phyloP scores from a whole-genome alignment of 2,113 vertebrate genomes.

The Heteronetta atricapilla region DNA sequence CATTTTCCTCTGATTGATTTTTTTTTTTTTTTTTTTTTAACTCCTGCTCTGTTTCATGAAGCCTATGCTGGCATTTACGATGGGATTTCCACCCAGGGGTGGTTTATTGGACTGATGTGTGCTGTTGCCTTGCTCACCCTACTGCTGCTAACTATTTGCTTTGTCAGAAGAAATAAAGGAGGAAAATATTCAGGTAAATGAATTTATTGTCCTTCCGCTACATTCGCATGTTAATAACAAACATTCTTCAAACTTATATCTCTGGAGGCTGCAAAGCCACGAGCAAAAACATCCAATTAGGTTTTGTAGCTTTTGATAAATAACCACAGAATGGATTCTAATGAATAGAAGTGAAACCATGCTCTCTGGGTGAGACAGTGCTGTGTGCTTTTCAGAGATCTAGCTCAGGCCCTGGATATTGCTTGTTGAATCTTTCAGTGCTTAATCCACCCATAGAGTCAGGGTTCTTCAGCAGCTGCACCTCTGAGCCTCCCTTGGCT shows the following conservation, averaged over 20 bases:
- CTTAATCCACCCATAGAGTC: neutral
- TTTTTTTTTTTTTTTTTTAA: conserved; percentile 41
- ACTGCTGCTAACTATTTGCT: conserved; percentile 89
- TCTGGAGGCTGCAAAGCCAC: neutral
- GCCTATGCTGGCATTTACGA: conserved; percentile 88
- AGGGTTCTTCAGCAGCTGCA: neutral
- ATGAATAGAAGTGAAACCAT: neutral
- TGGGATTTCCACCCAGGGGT: conserved; percentile 92
- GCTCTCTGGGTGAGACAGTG: neutral
- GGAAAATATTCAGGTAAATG: conserved; percentile 95
- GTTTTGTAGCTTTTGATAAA: conserved; percentile 38
- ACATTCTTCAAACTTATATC: conserved; percentile 35
- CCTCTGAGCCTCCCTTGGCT: neutral
- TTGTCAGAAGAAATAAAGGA: conserved; percentile 95
- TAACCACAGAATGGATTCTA: neutral
- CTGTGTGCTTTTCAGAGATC: neutral
- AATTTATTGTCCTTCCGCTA: neutral
- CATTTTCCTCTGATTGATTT: conserved; percentile 9
- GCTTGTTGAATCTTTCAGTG: neutral
- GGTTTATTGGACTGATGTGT: conserved; percentile 97
- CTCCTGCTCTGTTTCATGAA: conserved; percentile 54
- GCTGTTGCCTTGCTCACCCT: conserved; percentile 93
- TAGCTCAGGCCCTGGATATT: neutral
- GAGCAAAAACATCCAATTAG: conserved; percentile 32
- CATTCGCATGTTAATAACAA: neutral